phyloP scores from a whole-genome alignment of 2,888 invertebrate species.

The Cosmorhoe ocellata region DNA sequence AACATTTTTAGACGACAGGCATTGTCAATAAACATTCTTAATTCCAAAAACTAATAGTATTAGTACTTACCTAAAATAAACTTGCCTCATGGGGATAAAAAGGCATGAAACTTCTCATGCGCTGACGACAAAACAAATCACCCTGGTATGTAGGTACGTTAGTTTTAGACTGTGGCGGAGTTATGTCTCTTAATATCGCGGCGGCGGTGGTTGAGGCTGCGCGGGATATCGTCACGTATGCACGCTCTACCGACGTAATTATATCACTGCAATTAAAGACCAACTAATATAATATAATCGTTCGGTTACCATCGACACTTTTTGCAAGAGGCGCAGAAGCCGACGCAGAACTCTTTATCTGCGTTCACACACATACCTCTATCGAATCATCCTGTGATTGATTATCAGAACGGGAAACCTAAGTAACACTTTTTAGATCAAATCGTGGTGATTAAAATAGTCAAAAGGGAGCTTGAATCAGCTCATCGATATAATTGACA shows the following conservation, averaged over 20 bases:
- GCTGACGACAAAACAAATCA: no score
- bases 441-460: constrained; percentile 16
- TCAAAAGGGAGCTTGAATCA: no score
- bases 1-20: no score
- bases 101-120: no score
- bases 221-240: constrained; percentile 80
- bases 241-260: constrained; percentile 72
- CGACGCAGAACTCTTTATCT: constrained; percentile 58
- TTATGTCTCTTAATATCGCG: constrained; percentile 79
- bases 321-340: constrained; percentile 68
- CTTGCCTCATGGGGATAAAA: no score
- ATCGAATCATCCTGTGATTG: constrained; percentile 58
- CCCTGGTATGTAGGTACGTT: neutral
- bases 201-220: constrained; percentile 59
- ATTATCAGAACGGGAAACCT: constrained; percentile 49
- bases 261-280: constrained; percentile 79
- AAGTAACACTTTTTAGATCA: constrained; percentile 7
- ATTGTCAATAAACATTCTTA: no score
- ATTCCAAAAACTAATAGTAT: no score
- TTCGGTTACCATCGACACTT: constrained; percentile 73
- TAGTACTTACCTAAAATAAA: no score
- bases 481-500: no score
- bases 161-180: constrained; percentile 43
- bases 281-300: constrained; percentile 83
- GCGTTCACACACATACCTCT: constrained; percentile 59